Base-by-base conservation (phyloP, 2,888 invertebrate species). In the Melinaea marsaeus region DNA sequence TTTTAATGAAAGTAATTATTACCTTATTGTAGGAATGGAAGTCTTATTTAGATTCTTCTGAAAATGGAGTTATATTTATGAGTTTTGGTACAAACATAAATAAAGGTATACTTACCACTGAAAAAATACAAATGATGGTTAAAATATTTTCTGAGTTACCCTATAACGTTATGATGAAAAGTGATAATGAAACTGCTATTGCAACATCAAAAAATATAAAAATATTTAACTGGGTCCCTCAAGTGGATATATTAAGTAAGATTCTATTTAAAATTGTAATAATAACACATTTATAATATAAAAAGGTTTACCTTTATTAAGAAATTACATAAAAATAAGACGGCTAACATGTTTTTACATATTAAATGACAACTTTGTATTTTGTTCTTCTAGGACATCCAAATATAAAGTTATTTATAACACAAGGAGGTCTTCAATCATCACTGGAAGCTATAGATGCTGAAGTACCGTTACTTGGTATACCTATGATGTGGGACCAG, bases 351-450 rank as follows among this genome's bases (percentile, higher is more conserved):
- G n/a, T n/a, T n/a, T n/a, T n/a, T n/a, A n/a, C n/a, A n/a, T n/a
- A n/a, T n/a, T n/a, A n/a, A n/a, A n/a, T n/a, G n/a, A n/a, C n/a
- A n/a, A n/a, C n/a, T n/a, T n/a, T n/a, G n/a, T n/a, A n/a, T n/a
- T n/a, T n/a, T n/a, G n/a, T n/a, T n/a, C n/a, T n/a, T n/a, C n/a
- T n/a, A n/a, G 62, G 13, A 13, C 62, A 62, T 35, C 62, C 62
- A 34, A 62, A 62, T 2, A 46, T 62, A 2, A 62, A 62, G 55
- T 13, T 62, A 2, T 62, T 62, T n/a, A 51, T 48, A 37, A 86
- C 84, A 1, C 88, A 89, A 79, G 86, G 83, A 59, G 88, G 88
- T 6, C 64, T 85, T 1, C 87, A 86, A 63, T 88, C 87, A 0
- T 77, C 85, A 2, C 85, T 87, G 48, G 88, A 90, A 73, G 80